A percentile compares a stretch with the other conserved stretches of the same genome.
phyloP scores from a whole-genome alignment of 1,140 invertebrate genomes.

The Brachionus paranguensis region DNA sequence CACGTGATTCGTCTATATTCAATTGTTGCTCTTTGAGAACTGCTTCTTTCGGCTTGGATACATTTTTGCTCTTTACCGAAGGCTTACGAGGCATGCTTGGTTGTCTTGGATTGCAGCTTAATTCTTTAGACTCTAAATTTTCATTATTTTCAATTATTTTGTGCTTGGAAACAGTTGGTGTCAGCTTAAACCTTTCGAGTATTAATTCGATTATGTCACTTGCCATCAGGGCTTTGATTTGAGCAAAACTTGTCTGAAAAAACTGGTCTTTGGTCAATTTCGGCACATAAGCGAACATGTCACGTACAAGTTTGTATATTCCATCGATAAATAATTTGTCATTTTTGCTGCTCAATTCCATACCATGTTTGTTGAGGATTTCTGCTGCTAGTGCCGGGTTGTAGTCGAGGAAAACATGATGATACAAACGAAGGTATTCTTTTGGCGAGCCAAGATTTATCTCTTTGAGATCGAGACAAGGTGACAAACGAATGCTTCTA shows the following conservation, averaged over 20 bases:
- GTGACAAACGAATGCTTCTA: neutral
- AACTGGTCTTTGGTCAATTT: conserved; percentile 39
- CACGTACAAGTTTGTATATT: conserved; percentile 35
- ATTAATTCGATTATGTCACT: conserved; percentile 4
- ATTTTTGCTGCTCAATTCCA: conserved; percentile 34
- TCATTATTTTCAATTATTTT: neutral
- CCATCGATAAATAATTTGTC: conserved; percentile 36
- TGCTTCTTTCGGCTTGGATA: neutral
- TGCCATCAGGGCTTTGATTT: conserved; percentile 29
- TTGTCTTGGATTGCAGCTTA: neutral
- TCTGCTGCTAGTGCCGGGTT: neutral
- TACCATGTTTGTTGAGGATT: neutral
- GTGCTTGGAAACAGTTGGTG: neutral
- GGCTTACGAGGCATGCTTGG: neutral
- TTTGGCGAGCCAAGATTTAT: conserved; percentile 31
- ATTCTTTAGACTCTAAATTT: neutral
- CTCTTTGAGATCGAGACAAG: neutral
- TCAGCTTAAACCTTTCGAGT: neutral
- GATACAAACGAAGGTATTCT: conserved; percentile 19
- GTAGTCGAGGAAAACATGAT: conserved; percentile 32
- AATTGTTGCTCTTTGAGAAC: neutral
- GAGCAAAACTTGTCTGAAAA: conserved; percentile 36
- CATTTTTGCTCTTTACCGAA: neutral
- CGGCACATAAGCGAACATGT: conserved; percentile 26
- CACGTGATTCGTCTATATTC: neutral